Conservation (phyloP, 1,140 invertebrate species). For the Bombus vancouverensis region DNA sequence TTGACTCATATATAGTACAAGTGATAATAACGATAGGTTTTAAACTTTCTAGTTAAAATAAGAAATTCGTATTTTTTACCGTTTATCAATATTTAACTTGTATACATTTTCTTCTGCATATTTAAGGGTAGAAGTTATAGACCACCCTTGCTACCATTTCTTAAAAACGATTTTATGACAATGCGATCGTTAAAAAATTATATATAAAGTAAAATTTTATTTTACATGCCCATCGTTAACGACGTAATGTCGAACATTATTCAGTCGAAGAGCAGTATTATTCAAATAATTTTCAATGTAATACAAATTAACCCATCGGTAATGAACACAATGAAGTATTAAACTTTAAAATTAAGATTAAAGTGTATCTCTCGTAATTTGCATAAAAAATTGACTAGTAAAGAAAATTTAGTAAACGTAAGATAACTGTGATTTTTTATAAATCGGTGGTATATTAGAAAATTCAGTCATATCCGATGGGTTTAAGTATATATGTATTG, state of each 20-base stretch:
- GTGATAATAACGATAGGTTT: slow-evolving; percentile 60
- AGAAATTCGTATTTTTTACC: slow-evolving; percentile 56
- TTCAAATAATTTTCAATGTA: slow-evolving; percentile 31
- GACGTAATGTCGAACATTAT: slow-evolving; percentile 11
- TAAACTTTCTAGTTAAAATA: slow-evolving; percentile 62
- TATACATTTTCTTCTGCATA: slow-evolving; percentile 41
- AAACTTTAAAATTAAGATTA: slow-evolving; percentile 30
- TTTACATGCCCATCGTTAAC: slow-evolving; percentile 27
- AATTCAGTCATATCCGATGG: slow-evolving; percentile 22
- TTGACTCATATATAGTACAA: slow-evolving; percentile 47
- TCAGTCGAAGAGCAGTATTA: slow-evolving; percentile 41
- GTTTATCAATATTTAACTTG: slow-evolving; percentile 44
- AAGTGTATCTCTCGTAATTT: slow-evolving; percentile 28
- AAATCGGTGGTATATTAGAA: slow-evolving; percentile 26
- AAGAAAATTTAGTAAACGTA: slow-evolving; percentile 6
- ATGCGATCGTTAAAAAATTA: slow-evolving; percentile 1
- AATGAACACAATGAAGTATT: slow-evolving; percentile 13
- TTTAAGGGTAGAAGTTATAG: slow-evolving; percentile 37
- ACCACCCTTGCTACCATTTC: slow-evolving; percentile 16
- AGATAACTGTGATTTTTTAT: slow-evolving; percentile 50
- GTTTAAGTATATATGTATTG: slow-evolving; percentile 2
- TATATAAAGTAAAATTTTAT: slow-evolving; percentile 31
- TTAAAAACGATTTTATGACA: slow-evolving; percentile 39
- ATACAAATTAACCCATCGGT: slow-evolving; percentile 23
- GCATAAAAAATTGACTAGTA: neutral